Percentiles rank a stretch among this genome's conserved stretches.
These are phyloP conservation scores for Styela clava DNA, from an alignment of 23 tunicate genomes.

Conservation along the genomic window DNA sequence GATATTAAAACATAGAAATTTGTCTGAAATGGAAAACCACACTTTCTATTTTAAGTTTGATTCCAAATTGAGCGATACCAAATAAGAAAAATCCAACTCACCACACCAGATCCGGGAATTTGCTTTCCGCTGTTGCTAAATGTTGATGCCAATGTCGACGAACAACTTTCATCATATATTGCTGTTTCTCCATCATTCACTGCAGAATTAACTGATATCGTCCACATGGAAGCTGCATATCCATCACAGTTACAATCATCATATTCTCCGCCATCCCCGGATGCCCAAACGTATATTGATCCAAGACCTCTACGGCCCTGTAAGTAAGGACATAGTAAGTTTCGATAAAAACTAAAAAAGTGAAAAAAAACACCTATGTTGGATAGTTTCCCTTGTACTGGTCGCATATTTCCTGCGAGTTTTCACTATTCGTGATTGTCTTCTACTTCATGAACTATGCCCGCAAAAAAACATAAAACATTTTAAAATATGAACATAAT, in stretches of 20 bases:
- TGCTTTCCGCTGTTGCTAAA: constrained; percentile 88
- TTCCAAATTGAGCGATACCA: too few relatives aligned
- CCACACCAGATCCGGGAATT: constrained; percentile 88
- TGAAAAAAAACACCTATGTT: neutral
- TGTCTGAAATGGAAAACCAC: too few relatives aligned
- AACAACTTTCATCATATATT: constrained; percentile 96
- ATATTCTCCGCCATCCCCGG: constrained; percentile 96
- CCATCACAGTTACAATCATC: constrained; percentile 99
- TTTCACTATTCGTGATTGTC: too few relatives aligned
- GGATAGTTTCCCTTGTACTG: neutral
- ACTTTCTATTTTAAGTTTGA: too few relatives aligned
- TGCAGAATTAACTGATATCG: constrained; percentile 97
- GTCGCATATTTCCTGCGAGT: neutral
- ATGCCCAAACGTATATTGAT: constrained; percentile 98
- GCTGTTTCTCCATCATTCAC: constrained; percentile 99
- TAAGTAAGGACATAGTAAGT: neutral
- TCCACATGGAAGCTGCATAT: constrained; percentile 99
- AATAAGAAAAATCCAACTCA: too few relatives aligned
- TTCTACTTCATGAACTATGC: too few relatives aligned
- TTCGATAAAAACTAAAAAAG: neutral
- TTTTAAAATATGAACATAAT: too few relatives aligned
- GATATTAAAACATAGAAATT: too few relatives aligned
- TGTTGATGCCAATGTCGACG: constrained; percentile 96
- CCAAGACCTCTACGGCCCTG: constrained; percentile 92
- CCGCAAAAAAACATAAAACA: too few relatives aligned